phyloP scores from a whole-genome alignment of 2,797 vertebrate species.

The Thaleichthys pacificus region DNA sequence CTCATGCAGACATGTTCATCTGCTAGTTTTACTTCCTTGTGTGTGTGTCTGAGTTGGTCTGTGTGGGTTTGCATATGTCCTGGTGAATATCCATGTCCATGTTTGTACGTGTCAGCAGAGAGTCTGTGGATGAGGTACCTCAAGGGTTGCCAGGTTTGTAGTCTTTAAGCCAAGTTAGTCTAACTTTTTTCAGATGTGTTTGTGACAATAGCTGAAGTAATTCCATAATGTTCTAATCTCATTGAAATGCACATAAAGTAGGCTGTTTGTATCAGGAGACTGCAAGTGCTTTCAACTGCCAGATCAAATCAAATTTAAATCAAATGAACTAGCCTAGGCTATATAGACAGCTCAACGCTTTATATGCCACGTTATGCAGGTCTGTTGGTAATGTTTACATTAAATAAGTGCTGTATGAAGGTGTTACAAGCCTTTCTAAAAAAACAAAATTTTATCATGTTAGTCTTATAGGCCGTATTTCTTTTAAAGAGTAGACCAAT shows the following conservation, averaged over 20 bases:
- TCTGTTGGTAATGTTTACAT: too few species aligned
- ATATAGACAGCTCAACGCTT: too few species aligned
- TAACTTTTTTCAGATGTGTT: neutral
- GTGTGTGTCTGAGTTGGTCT: neutral
- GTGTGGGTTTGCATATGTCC: neutral
- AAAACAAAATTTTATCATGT: too few species aligned
- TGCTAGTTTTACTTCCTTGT: neutral
- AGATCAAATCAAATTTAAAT: too few species aligned
- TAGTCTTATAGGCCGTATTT: too few species aligned
- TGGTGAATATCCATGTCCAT: neutral
- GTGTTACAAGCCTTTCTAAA: too few species aligned
- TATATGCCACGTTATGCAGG: too few species aligned
- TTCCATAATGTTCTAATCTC: too few species aligned
- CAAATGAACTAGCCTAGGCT: too few species aligned
- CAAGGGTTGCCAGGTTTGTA: neutral
- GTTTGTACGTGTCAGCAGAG: neutral
- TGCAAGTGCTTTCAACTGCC: too few species aligned
- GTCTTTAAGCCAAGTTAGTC: neutral
- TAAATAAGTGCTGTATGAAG: too few species aligned
- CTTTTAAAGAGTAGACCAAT: too few species aligned
- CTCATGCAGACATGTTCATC: neutral
- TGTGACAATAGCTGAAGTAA: neutral
- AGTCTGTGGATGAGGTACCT: neutral
- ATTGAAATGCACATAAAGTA: neutral
- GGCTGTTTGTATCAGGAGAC: neutral